A percentile compares a stretch with the other conserved stretches of the same genome.
Evolutionary conservation across 2,888 invertebrate genomes (phyloP).

Genomic region (Fragum fragum): DNA sequence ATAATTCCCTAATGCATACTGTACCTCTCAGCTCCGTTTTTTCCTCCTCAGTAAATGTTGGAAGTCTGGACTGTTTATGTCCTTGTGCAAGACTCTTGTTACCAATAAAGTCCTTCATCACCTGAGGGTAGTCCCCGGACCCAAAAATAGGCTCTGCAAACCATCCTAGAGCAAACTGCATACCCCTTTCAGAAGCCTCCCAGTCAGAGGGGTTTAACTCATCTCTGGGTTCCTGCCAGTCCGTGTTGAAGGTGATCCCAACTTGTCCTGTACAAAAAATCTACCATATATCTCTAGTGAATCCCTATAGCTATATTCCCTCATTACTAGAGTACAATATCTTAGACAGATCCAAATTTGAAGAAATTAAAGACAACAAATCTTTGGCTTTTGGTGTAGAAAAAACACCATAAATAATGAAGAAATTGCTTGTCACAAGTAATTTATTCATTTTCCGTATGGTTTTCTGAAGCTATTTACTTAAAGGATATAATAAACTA

Average conservation of each 20-base stretch:
- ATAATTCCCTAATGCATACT: neutral
- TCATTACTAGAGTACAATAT: too few relatives aligned
- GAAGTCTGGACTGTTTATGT: conserved; percentile 73
- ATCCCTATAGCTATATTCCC: too few relatives aligned
- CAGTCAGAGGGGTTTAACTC: conserved; percentile 60
- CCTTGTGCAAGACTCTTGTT: conserved; percentile 73
- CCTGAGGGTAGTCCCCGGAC: conserved; percentile 61
- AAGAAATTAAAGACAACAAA: too few relatives aligned
- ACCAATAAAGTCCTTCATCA: conserved; percentile 66
- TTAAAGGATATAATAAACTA: too few relatives aligned
- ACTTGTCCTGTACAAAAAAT: conserved; percentile 55
- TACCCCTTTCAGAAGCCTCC: conserved; percentile 60
- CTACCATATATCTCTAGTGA: too few relatives aligned
- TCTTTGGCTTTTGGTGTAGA: too few relatives aligned
- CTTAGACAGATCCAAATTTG: too few relatives aligned
- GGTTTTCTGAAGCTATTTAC: too few relatives aligned
- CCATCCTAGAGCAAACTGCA: conserved; percentile 66
- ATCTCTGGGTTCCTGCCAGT: conserved; percentile 68
- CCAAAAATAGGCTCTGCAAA: conserved; percentile 70
- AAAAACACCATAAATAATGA: too few relatives aligned
- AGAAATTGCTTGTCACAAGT: too few relatives aligned
- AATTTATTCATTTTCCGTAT: too few relatives aligned
- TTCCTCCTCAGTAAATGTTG: conserved; percentile 82
- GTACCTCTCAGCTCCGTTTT: conserved; percentile 79
- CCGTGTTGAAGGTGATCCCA: conserved; percentile 58